Conservation (phyloP, 2,888 invertebrate genomes). For the Euproctis similis region DNA sequence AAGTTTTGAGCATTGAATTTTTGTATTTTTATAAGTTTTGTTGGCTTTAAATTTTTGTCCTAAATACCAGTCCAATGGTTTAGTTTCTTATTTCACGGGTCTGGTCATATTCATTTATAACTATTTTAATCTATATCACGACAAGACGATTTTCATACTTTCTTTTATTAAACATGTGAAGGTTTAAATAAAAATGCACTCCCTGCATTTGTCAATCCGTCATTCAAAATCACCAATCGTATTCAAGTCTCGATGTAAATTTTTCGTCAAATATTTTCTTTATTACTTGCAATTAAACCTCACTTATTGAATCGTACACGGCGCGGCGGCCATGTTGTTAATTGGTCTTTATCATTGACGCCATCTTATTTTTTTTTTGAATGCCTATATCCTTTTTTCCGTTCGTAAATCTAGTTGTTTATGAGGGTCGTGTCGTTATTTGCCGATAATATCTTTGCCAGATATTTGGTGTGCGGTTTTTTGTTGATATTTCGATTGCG, state of each 20-base stretch:
- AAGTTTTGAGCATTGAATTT: too few relatives aligned
- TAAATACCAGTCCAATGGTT: too few relatives aligned
- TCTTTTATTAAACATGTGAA: too few relatives aligned
- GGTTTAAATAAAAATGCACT: too few relatives aligned
- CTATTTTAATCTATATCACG: too few relatives aligned
- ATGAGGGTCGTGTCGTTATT: constrained; percentile 28
- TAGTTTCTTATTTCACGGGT: too few relatives aligned
- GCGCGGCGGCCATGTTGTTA: constrained; percentile 32
- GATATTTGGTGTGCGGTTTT: constrained; percentile 22
- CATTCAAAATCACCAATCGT: not conserved
- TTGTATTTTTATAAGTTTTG: too few relatives aligned
- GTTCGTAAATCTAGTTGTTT: constrained; percentile 44
- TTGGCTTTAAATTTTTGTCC: too few relatives aligned
- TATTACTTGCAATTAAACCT: constrained; percentile 33
- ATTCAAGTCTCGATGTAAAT: constrained; percentile 6
- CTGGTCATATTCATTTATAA: too few relatives aligned
- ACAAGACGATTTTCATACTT: not conserved
- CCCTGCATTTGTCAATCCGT: not conserved
- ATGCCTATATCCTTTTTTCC: constrained; percentile 13
- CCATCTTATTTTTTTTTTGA: constrained; percentile 33
- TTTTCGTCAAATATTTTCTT: constrained; percentile 17
- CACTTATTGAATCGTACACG: constrained; percentile 35
- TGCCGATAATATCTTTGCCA: constrained; percentile 30
- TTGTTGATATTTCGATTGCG: too few relatives aligned
- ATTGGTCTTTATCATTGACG: constrained; percentile 39